Evolutionary conservation across 2,888 invertebrate species (phyloP).

Genomic region (Liodrosophila aerea): DNA sequence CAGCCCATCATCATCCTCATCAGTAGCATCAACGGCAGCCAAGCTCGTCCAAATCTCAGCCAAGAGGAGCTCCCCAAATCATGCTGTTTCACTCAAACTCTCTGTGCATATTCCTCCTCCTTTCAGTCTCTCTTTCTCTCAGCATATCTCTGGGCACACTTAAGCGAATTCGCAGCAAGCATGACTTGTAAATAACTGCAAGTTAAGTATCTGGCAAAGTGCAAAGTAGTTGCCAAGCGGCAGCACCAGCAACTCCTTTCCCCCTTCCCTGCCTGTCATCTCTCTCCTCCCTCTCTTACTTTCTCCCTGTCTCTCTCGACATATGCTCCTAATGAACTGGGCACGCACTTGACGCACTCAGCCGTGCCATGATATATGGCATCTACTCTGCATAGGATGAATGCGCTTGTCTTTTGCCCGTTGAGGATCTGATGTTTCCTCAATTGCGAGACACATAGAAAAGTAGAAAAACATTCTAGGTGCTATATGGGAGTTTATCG

Average conservation of each 20-base stretch:
- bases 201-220: slow-evolving; percentile 82
- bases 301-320: slow-evolving; percentile 25
- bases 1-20: slow-evolving; percentile 51
- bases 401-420: not conserved
- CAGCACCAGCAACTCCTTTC: slow-evolving; percentile 7
- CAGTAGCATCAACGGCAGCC: slow-evolving; percentile 45
- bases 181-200: slow-evolving; percentile 81
- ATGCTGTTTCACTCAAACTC: not conserved
- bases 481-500: slow-evolving; percentile 62
- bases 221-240: slow-evolving; percentile 80
- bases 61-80: slow-evolving; percentile 1
- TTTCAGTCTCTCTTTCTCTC: not conserved
- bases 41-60: slow-evolving; percentile 33
- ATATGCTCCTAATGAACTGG: slow-evolving; percentile 80
- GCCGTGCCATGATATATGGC: slow-evolving; percentile 80
- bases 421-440: slow-evolving; percentile 8
- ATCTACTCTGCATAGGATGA: slow-evolving; percentile 40
- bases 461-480: slow-evolving; percentile 44
- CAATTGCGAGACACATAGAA: slow-evolving; percentile 5
- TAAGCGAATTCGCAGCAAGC: slow-evolving; percentile 80
- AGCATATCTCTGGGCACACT: slow-evolving; percentile 50
- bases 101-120: too few species aligned
- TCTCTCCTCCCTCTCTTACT: not conserved
- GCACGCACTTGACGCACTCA: slow-evolving; percentile 80
- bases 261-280: not conserved